Percentiles rank a stretch among this genome's conserved stretches.
phyloP scores from a whole-genome alignment of 2,113 vertebrate species.

The Lasiurus borealis region DNA sequence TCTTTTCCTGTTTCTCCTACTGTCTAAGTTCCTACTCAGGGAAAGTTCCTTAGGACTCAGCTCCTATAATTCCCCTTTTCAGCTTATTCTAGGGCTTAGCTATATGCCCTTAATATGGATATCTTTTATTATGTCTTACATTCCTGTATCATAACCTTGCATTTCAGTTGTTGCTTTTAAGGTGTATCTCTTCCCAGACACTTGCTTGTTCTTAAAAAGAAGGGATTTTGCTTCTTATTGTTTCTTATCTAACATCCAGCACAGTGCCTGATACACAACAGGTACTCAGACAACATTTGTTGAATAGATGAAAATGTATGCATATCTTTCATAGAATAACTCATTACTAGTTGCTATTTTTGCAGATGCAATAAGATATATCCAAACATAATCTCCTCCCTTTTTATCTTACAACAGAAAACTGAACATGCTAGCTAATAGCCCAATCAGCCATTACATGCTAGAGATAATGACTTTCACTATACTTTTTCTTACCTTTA shows the following conservation, averaged over 20 bases:
- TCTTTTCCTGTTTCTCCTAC: background rate
- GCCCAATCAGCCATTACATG: background rate
- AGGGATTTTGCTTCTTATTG: background rate
- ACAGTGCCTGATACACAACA: background rate
- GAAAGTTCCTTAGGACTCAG: background rate
- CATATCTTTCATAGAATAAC: background rate
- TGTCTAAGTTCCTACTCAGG: background rate
- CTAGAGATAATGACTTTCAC: slow-evolving; percentile 39
- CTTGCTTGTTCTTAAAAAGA: background rate
- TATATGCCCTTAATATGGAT: background rate
- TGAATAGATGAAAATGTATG: background rate
- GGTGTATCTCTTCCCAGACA: background rate
- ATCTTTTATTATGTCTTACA: background rate
- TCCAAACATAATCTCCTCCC: background rate
- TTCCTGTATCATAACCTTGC: background rate
- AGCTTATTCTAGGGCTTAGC: background rate
- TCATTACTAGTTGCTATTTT: background rate
- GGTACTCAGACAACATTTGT: too few relatives aligned
- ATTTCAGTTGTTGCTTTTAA: background rate
- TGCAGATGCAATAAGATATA: background rate
- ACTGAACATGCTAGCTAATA: background rate
- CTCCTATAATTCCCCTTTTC: fast-evolving
- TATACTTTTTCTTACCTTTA: background rate
- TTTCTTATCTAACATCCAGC: background rate
- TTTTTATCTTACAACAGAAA: background rate